These are phyloP conservation scores for Tolmerus cingulatus DNA, from an alignment of 2,888 invertebrate genomes.

Conservation along the genomic window DNA sequence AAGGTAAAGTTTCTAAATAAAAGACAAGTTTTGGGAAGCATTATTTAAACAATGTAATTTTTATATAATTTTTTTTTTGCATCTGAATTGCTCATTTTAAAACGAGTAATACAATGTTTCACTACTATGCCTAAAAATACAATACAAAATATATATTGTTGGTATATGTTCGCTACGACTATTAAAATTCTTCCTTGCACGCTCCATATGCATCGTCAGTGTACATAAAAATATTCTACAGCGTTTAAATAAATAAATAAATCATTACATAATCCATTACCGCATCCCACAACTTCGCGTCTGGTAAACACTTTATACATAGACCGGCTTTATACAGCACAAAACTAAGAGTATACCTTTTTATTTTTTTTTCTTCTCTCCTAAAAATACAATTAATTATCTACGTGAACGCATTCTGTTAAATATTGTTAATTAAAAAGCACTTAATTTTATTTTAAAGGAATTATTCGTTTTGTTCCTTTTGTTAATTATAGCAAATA, in stretches of 20 bases:
- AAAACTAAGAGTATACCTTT: not conserved
- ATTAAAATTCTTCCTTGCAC: not conserved
- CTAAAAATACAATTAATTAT: not conserved
- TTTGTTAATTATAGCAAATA: not conserved
- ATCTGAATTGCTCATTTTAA: not conserved
- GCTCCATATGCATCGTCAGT: not conserved
- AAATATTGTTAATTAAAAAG: not conserved
- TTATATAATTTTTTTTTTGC: not conserved
- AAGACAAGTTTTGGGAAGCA: not conserved
- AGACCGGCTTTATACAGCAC: not conserved
- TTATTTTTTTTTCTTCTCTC: not conserved
- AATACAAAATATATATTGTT: constrained; percentile 28
- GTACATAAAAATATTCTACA: not conserved
- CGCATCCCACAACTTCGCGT: not conserved
- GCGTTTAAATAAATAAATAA: constrained; percentile 20
- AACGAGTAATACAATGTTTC: constrained; percentile 17
- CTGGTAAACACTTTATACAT: not conserved
- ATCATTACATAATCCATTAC: not conserved
- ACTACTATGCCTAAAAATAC: constrained; percentile 8
- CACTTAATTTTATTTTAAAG: not conserved
- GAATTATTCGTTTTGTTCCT: not conserved
- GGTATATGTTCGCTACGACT: not conserved
- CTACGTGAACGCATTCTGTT: not conserved
- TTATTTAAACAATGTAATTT: constrained; percentile 23
- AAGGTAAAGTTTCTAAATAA: not conserved